Evolutionary conservation across 2,888 invertebrate genomes (phyloP).

Genomic region (Leptogaster cylindrica): DNA sequence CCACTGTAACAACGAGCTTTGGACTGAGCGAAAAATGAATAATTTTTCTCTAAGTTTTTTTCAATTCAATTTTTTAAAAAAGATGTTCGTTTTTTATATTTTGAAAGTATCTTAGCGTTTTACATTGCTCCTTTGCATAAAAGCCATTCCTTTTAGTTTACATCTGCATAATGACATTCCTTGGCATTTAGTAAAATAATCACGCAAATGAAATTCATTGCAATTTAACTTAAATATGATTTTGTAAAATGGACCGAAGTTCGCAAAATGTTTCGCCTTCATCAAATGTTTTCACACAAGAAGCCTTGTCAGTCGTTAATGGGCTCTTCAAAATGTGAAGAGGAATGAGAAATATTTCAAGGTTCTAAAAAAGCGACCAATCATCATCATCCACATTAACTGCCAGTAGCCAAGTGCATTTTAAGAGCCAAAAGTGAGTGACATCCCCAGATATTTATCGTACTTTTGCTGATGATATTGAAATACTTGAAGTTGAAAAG

Average conservation of each 20-base stretch:
- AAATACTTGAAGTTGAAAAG: neutral
- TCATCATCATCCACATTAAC: slow-evolving; percentile 20
- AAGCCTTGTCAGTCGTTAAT: slow-evolving; percentile 40
- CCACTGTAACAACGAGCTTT: too few species aligned
- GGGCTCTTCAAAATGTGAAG: slow-evolving; percentile 41
- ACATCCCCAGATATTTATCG: slow-evolving; percentile 34
- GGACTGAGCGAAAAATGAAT: too few species aligned
- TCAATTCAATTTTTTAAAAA: too few species aligned
- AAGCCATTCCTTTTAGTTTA: too few species aligned
- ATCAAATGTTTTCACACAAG: slow-evolving; percentile 41
- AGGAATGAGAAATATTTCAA: slow-evolving; percentile 24
- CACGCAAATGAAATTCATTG: too few species aligned
- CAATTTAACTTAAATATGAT: slow-evolving; percentile 2
- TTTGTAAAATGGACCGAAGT: slow-evolving; percentile 10
- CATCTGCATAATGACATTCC: too few species aligned
- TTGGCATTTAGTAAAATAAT: too few species aligned
- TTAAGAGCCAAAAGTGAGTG: slow-evolving; percentile 24
- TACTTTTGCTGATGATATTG: neutral
- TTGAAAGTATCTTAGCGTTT: too few species aligned
- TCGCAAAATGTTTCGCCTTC: slow-evolving; percentile 21
- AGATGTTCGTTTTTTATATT: too few species aligned
- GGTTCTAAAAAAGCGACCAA: slow-evolving; percentile 32
- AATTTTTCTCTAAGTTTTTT: too few species aligned
- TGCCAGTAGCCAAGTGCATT: slow-evolving; percentile 11
- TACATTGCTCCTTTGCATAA: too few species aligned